phyloP scores from a whole-genome alignment of 1,140 invertebrate genomes.

The Acyrthosiphon pisum region DNA sequence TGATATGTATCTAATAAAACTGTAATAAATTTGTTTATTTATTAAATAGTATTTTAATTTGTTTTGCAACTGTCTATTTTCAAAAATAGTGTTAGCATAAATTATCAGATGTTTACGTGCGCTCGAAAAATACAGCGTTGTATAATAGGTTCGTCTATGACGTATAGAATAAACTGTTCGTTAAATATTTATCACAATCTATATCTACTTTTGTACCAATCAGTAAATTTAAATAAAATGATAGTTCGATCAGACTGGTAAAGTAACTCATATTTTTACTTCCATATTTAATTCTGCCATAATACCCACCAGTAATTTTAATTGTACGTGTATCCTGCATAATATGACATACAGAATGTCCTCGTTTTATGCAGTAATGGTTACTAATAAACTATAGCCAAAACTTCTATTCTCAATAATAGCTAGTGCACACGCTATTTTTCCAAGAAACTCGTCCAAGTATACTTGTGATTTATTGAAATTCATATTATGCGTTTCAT shows the following conservation, averaged over 20 bases:
- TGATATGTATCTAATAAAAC: background rate
- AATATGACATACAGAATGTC: background rate
- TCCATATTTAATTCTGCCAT: background rate
- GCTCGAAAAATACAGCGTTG: background rate
- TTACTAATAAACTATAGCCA: background rate
- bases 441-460: background rate
- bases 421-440: background rate
- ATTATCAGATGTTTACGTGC: background rate
- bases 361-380: background rate
- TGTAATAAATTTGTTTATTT: background rate
- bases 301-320: background rate
- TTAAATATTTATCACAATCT: background rate
- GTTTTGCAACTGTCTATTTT: background rate
- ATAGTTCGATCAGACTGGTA: background rate
- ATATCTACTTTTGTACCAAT: background rate
- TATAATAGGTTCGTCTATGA: background rate
- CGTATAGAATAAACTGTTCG: background rate
- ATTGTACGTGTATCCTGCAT: background rate
- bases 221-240: background rate
- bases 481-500: background rate
- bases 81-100: background rate
- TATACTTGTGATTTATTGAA: background rate
- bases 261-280: background rate
- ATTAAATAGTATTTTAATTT: background rate
- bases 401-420: background rate